phyloP scores from a whole-genome alignment of 2,113 vertebrate species.

The Heliornis fulica region DNA sequence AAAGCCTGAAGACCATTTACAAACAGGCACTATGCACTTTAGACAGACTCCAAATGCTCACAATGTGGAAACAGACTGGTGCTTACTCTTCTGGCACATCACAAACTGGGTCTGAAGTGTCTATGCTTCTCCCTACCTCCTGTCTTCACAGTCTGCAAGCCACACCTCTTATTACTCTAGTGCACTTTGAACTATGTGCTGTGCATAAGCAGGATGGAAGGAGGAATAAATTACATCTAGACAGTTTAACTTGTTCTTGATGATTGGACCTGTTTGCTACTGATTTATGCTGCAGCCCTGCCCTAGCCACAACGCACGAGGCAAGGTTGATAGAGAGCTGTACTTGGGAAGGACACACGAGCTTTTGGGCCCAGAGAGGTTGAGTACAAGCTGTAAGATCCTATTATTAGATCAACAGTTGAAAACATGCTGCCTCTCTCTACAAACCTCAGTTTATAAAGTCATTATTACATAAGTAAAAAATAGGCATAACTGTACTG shows the following conservation, averaged over 20 bases:
- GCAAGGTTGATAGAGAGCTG: not conserved
- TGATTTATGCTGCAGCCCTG: not conserved
- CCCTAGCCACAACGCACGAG: fast-evolving
- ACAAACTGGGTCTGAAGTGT: not conserved
- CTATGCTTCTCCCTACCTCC: not conserved
- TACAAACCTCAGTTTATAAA: not conserved
- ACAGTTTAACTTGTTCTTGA: not conserved
- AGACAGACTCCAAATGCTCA: not conserved
- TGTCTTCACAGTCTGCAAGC: not conserved
- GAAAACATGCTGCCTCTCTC: not conserved
- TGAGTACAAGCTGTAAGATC: not conserved
- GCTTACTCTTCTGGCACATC: not conserved
- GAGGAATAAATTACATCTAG: not conserved
- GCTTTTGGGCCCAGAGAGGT: not conserved
- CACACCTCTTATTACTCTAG: not conserved
- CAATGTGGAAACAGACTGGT: not conserved
- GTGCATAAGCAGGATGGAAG: not conserved
- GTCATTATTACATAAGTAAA: not conserved
- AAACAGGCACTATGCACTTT: not conserved
- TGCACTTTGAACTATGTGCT: not conserved
- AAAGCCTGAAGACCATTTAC: not conserved
- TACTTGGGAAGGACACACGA: not conserved
- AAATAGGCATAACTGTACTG: not conserved
- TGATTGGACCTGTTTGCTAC: not conserved
- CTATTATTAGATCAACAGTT: not conserved